phyloP scores from a whole-genome alignment of 2,797 vertebrate genomes.

The Rachycentron canadum region DNA sequence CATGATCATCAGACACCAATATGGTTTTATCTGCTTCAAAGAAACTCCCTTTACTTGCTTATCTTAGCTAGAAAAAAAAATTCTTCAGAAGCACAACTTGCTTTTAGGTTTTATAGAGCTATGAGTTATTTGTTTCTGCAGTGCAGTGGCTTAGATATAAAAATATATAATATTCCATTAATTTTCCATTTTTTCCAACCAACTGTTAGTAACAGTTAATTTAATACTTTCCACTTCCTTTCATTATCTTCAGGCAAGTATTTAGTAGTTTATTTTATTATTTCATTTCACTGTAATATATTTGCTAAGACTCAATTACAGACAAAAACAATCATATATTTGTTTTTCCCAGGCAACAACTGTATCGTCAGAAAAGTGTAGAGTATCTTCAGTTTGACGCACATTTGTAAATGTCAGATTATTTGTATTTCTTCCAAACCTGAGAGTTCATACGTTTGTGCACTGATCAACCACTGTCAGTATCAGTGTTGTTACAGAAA shows the following conservation, averaged over 20 bases:
- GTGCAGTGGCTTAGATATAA: neutral
- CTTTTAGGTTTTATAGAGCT: neutral
- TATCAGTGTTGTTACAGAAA: conserved; percentile 21
- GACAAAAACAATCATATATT: neutral
- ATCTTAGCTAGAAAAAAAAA: neutral
- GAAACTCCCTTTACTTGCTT: conserved; percentile 9
- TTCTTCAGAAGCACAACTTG: neutral
- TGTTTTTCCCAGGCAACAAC: neutral
- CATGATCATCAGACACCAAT: neutral
- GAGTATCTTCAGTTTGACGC: neutral
- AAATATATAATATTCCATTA: neutral
- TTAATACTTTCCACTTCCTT: neutral
- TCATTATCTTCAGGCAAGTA: neutral
- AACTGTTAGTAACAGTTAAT: neutral
- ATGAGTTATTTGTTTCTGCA: neutral
- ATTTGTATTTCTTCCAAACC: neutral
- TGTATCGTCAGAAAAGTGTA: neutral
- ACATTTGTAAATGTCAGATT: neutral
- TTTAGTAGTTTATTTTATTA: neutral
- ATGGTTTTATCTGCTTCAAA: neutral
- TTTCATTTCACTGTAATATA: neutral
- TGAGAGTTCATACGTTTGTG: neutral
- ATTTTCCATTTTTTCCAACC: neutral
- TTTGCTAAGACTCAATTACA: neutral
- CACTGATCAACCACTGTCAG: neutral